Conservation (phyloP, 2,797 vertebrate species). For the Eulemur mongoz region DNA sequence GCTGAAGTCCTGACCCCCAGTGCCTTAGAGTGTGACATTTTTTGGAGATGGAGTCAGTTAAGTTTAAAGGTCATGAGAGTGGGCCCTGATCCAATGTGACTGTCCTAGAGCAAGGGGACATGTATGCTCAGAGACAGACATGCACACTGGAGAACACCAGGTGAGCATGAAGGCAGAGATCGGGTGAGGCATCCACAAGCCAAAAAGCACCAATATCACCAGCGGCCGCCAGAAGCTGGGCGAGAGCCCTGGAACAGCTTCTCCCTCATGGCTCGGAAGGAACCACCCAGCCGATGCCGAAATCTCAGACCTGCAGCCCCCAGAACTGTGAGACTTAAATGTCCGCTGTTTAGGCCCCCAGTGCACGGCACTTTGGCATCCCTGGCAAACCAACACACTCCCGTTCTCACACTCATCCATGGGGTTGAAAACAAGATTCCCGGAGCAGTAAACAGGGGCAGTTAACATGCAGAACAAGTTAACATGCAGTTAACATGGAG, state of each 20-base stretch:
- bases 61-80: not conserved
- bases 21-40: not conserved
- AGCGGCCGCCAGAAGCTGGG: not conserved
- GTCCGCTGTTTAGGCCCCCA: fast-evolving
- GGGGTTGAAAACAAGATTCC: not conserved
- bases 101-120: not conserved
- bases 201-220: not conserved
- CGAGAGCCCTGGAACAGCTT: too few relatives aligned
- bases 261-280: not conserved
- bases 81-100: fast-evolving
- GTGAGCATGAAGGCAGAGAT: not conserved
- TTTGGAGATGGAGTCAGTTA: not conserved
- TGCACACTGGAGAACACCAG: fast-evolving
- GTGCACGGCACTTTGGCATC: fast-evolving
- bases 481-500: not conserved
- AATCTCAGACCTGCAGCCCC: not conserved
- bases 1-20: too few relatives aligned
- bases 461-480: not conserved
- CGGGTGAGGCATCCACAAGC: too few relatives aligned
- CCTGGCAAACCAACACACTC: too few relatives aligned
- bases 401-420: fast-evolving
- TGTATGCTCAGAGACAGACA: not conserved
- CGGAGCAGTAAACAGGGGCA: not conserved
- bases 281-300: fast-evolving
- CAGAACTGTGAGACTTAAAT: not conserved